Base-by-base conservation (phyloP, 2,113 vertebrate genomes). In the Lasiurus borealis region DNA sequence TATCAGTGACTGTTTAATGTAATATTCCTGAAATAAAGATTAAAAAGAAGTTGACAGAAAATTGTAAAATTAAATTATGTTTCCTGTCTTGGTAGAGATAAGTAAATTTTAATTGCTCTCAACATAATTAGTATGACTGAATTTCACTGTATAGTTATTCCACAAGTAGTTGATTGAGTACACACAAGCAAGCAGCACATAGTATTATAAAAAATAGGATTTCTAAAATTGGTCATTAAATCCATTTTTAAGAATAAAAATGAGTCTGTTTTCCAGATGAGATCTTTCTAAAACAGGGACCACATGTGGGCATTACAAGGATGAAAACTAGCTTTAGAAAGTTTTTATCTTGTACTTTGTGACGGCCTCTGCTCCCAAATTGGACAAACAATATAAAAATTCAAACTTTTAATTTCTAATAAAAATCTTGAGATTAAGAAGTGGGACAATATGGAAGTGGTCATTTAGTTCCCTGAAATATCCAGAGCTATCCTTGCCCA, bases 21-120 rank as follows among this genome's bases (percentile, higher is more conserved):
- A 89, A 77, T 84, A 89, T 68, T 77, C 25, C 14, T 44, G 36
- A 96, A 95, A 90, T 91, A 48, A 85, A 90, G 1, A 8, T 76
- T 21, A 62, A 34, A 84, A 76, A 66, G 3, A 91, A 77, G 54
- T 62, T 92, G 29, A 46, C 31, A 71, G 3, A 14, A 87, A 93
- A 94, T 83, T 92, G 0, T 71, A 83, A 86, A 94, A 86, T 84
- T 88, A 78, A 69, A 6, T 23, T 68, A 0, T 48, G 16, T 76
- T 6, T 86, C 29, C 27, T 80, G 31, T 15, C 52, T 69, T 86
- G 94, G 19, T 29, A 89, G 23, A 88, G 31, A 66, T 90, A 44
- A 94, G 57, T 73, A 5, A 83, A 72, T 93, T 86, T 4, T 76
- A 81, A 73, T 76, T 68, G 62, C 15, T 46, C 86, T 16, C 27